phyloP scores from a whole-genome alignment of 2,797 vertebrate genomes.

The Rousettus madagascariensis region DNA sequence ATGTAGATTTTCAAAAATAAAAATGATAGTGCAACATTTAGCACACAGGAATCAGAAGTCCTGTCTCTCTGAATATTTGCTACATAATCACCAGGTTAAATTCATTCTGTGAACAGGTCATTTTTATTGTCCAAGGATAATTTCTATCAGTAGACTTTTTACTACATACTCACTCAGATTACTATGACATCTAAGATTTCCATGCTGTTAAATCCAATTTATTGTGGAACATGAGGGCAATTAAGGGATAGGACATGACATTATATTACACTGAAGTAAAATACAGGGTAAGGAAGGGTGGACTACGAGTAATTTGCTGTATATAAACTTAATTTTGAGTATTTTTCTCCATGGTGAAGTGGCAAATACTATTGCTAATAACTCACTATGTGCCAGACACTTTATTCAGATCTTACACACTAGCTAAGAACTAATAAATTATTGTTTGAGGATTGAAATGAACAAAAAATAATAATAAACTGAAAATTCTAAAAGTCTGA shows the following conservation, averaged over 20 bases:
- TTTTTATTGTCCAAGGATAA: constrained; percentile 74
- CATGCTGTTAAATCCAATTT: constrained; percentile 74
- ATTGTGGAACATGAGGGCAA: constrained; percentile 74
- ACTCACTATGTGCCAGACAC: background rate
- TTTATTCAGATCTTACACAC: background rate
- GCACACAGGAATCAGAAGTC: background rate
- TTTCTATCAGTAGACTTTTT: constrained; percentile 69
- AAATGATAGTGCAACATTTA: background rate
- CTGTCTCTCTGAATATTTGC: constrained; percentile 37
- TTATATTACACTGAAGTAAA: constrained; percentile 69
- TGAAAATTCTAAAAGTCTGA: background rate
- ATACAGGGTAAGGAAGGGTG: constrained; percentile 31
- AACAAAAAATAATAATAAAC: background rate
- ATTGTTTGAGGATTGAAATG: background rate
- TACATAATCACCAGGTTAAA: constrained; percentile 59
- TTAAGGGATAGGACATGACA: constrained; percentile 71
- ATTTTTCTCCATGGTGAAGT: constrained; percentile 11
- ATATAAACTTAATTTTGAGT: constrained; percentile 50
- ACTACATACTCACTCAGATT: constrained; percentile 68
- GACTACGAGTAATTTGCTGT: constrained; percentile 21
- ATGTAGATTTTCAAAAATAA: constrained; percentile 56
- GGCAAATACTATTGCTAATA: constrained; percentile 14
- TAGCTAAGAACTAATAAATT: background rate
- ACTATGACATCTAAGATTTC: constrained; percentile 72
- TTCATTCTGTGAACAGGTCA: constrained; percentile 30